These are phyloP conservation scores for Tenodera sinensis DNA, from an alignment of 2,888 invertebrate genomes.

Conservation along the genomic window DNA sequence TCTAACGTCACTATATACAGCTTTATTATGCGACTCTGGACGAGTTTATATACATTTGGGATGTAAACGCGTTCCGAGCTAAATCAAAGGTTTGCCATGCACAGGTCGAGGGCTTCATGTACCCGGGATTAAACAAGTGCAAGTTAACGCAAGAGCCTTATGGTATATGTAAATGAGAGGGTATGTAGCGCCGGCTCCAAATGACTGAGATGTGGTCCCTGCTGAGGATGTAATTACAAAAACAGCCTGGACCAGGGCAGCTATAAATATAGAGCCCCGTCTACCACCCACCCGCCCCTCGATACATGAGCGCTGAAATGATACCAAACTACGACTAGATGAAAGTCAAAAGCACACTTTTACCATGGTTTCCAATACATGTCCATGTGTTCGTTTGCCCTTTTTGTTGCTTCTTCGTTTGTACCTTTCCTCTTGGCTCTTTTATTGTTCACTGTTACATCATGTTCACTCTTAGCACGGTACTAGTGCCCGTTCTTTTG, in stretches of 20 bases:
- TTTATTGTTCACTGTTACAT: no score
- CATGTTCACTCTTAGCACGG: no score
- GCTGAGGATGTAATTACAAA: neutral
- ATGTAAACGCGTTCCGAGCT: neutral
- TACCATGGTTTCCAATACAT: neutral
- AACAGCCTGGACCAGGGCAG: neutral
- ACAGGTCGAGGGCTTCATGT: neutral
- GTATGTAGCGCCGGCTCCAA: neutral
- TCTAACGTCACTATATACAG: neutral
- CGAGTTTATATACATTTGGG: neutral
- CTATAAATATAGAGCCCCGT: no score
- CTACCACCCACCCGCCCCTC: neutral
- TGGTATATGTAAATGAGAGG: neutral
- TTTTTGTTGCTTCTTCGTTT: neutral
- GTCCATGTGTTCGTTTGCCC: neutral
- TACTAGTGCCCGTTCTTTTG: no score
- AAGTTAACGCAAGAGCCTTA: neutral
- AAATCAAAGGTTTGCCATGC: neutral
- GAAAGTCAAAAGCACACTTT: neutral
- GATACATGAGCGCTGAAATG: neutral
- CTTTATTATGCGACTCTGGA: neutral
- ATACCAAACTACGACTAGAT: neutral
- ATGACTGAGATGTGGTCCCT: neutral
- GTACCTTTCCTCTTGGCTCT: no score
- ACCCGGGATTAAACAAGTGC: neutral